Base-by-base conservation (phyloP, 2,888 invertebrate genomes). In the Alitta virens region DNA sequence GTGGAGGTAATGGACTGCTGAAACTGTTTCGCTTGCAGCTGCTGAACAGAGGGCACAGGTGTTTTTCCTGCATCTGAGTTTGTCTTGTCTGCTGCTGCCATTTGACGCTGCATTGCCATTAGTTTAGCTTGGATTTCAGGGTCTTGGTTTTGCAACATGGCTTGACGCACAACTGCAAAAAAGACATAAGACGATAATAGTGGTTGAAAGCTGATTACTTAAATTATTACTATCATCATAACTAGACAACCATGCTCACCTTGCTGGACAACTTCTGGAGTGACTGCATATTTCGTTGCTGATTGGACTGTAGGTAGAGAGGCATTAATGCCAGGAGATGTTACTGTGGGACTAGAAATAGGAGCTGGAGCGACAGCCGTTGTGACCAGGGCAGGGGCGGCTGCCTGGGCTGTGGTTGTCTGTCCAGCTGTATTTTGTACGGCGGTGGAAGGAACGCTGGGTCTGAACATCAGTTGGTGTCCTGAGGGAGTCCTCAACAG, bases 91-190 rank as follows among this genome's bases (percentile, higher is more conserved):
- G 5, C 7, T 33, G 33, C 33, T 49, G 52, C 49, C 60, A 79
- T 75, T 68, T 78, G 92, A 56, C 90, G 87, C 82, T 94, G 94
- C 73, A 94, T 85, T 73, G 92, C 92, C 49, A 94, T 84, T 55
- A 95, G 83, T 78, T 94, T 95, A 76, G 94, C 93, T 80, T 94
- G 93, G 68, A 94, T 91, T 83, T 94, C 94, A 0, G 94, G 94
- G 79, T 92, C 91, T 25, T 94, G 85, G 80, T 92, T 93, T 75
- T 93, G 92, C 82, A 91, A 91, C 65, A 95, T 83, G n/a, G 93
- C 94, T 81, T 91, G 92, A 82, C 91, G 90, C 73, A 95, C 93
- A 16, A 94, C 94, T 93, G 85, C 60, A 85, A 46, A 9, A n/a
- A n/a, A n/a, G n/a, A n/a, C n/a, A n/a, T n/a, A n/a, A n/a, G n/a